These are phyloP conservation scores for Crossocerus cetratus DNA, from an alignment of 2,888 invertebrate genomes.

Conservation along the genomic window DNA sequence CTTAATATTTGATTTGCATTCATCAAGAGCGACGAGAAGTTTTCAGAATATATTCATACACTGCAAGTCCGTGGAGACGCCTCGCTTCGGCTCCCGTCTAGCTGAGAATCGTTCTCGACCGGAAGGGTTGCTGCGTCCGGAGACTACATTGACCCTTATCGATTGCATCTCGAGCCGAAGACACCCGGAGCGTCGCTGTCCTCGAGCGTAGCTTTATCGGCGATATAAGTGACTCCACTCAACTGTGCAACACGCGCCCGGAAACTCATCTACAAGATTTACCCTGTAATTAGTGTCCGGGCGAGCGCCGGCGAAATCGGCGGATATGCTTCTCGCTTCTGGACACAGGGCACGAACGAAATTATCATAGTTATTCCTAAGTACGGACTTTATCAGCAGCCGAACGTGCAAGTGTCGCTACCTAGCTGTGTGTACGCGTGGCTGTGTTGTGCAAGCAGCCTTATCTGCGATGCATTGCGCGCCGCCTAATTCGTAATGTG, in stretches of 20 bases:
- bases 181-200: conserved; percentile 1
- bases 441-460: not conserved
- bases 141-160: conserved; percentile 44
- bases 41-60: conserved; percentile 10
- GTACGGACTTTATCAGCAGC: not conserved
- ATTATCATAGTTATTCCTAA: not conserved
- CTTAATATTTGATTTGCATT: too few relatives aligned
- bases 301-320: too few relatives aligned
- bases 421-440: not conserved
- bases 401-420: not conserved
- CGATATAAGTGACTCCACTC: too few relatives aligned
- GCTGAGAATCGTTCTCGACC: conserved; percentile 38
- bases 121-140: conserved; percentile 13
- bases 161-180: conserved; percentile 36
- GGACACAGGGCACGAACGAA: not conserved
- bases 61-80: conserved; percentile 8
- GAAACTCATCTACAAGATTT: too few relatives aligned
- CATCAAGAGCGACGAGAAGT: too few relatives aligned
- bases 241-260: too few relatives aligned
- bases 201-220: too few relatives aligned
- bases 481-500: conserved; percentile 23
- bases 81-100: conserved; percentile 10
- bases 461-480: conserved; percentile 11
- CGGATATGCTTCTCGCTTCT: too few relatives aligned
- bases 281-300: too few relatives aligned